These are phyloP conservation scores for Eulemur mongoz DNA, from an alignment of 2,797 vertebrate species.

Conservation along the genomic window DNA sequence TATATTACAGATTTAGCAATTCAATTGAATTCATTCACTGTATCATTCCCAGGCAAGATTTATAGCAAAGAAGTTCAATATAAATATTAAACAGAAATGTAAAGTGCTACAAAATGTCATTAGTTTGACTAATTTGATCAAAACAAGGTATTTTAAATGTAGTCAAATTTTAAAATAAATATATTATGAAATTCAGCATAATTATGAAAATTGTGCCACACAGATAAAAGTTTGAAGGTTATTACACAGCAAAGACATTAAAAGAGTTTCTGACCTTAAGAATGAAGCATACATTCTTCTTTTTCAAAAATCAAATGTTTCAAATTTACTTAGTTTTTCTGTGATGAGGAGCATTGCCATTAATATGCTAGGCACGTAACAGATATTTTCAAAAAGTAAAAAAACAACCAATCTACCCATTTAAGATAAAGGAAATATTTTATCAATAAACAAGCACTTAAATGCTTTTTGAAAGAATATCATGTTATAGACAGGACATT, in stretches of 20 bases:
- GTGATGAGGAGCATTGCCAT: neutral
- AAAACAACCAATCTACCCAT: neutral
- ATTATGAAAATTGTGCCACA: neutral
- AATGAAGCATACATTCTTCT: neutral
- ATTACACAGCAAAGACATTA: neutral
- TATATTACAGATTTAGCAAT: neutral
- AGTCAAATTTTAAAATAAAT: neutral
- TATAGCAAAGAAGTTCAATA: neutral
- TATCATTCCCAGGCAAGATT: neutral
- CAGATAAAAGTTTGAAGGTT: neutral
- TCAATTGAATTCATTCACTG: neutral
- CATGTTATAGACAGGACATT: neutral
- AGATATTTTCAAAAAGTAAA: neutral
- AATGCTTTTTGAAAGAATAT: neutral
- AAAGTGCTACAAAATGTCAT: neutral
- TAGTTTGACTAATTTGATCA: neutral
- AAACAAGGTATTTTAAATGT: neutral
- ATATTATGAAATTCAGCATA: neutral
- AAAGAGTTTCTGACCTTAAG: neutral
- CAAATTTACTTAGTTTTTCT: neutral
- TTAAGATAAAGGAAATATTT: neutral
- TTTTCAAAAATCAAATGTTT: neutral
- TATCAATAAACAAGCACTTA: neutral
- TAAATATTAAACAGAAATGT: neutral
- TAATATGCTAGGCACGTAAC: neutral